Percentiles rank a stretch among this genome's conserved stretches.
These are phyloP conservation scores for Halichoeres trimaculatus DNA, from an alignment of 2,113 vertebrate genomes.

Conservation along the genomic window DNA sequence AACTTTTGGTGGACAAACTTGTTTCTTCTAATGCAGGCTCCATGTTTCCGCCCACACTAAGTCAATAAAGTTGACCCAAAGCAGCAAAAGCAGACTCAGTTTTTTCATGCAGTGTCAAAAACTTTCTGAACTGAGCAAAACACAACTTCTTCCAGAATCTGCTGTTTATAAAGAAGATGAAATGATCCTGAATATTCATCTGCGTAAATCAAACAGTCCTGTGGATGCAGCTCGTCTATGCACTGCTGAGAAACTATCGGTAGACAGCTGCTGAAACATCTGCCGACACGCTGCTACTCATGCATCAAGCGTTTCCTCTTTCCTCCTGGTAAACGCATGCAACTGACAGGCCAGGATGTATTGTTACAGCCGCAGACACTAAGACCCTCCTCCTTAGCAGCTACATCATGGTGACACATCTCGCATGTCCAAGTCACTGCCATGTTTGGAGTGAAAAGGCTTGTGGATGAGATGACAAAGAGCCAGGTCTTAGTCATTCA, in stretches of 20 bases:
- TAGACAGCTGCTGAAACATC: constrained; percentile 65
- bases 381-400: constrained; percentile 10
- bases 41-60: background rate
- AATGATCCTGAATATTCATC: background rate
- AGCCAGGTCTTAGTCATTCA: background rate
- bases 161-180: background rate
- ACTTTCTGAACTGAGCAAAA: background rate
- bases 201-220: constrained; percentile 14
- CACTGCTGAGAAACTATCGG: constrained; percentile 8
- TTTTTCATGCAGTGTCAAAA: background rate
- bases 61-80: background rate
- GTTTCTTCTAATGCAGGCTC: background rate
- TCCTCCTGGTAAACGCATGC: constrained; percentile 22
- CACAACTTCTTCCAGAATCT: background rate
- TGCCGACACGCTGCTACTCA: constrained; percentile 38
- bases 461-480: constrained; percentile 3
- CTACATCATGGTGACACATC: constrained; percentile 1
- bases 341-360: constrained; percentile 23
- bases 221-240: background rate
- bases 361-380: constrained; percentile 22
- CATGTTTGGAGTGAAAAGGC: background rate
- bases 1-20: background rate
- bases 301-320: constrained; percentile 28
- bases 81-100: background rate
- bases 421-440: background rate